These are phyloP conservation scores for Whitmania pigra DNA, from an alignment of 1,140 invertebrate species.

Conservation along the genomic window DNA sequence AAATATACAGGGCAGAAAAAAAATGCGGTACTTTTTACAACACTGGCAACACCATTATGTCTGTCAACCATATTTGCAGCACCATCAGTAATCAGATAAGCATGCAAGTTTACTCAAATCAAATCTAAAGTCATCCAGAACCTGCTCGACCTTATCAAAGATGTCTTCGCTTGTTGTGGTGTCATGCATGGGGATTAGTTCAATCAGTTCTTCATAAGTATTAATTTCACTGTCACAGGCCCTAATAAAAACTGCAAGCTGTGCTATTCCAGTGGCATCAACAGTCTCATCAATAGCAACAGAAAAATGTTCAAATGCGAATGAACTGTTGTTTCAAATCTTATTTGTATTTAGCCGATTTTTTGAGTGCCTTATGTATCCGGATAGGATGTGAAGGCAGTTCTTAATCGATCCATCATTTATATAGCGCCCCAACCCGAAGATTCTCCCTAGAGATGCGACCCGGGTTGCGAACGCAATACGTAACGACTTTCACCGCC, in stretches of 20 bases:
- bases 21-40: too few relatives aligned
- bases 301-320: slow-evolving; percentile 20
- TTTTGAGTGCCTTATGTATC: too few relatives aligned
- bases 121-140: slow-evolving; percentile 19
- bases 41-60: slow-evolving; percentile 19
- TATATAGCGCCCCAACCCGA: too few relatives aligned
- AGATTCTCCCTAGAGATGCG: too few relatives aligned
- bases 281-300: slow-evolving; percentile 21
- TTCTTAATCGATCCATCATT: too few relatives aligned
- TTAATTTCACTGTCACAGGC: slow-evolving; percentile 21
- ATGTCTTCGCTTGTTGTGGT: slow-evolving; percentile 20
- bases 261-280: slow-evolving; percentile 15
- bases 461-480: too few relatives aligned
- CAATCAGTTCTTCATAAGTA: slow-evolving; percentile 21
- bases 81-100: slow-evolving; percentile 17
- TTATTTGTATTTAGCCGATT: too few relatives aligned
- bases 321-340: slow-evolving; percentile 18
- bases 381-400: too few relatives aligned
- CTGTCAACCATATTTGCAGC: slow-evolving; percentile 21
- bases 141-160: slow-evolving; percentile 13
- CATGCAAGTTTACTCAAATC: slow-evolving; percentile 21
- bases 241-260: slow-evolving; percentile 19
- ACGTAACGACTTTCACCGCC: too few relatives aligned
- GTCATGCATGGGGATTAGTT: slow-evolving; percentile 18
- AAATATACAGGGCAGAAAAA: too few relatives aligned